Conservation (phyloP, 92 coral and sea anemone species). For the Heliopora coerulea region DNA sequence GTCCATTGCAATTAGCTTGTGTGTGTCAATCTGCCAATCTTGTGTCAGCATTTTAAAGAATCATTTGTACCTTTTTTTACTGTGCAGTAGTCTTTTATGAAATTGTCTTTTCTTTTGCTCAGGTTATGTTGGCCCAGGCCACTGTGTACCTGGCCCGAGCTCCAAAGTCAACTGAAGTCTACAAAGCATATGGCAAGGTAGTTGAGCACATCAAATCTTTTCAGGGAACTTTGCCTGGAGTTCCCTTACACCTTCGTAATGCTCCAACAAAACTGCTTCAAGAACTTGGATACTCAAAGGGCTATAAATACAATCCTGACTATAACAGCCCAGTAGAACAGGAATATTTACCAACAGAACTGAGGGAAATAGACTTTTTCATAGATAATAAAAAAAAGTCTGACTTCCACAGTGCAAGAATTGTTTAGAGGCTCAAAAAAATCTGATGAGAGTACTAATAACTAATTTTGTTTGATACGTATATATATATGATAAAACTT, state of each 20-base stretch:
- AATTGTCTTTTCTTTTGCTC: no score
- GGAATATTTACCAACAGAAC: slow-evolving; percentile 83
- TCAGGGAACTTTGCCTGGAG: slow-evolving; percentile 94
- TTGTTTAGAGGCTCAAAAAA: no score
- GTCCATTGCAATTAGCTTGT: no score
- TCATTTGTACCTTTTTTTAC: no score
- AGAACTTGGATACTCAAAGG: slow-evolving; percentile 82
- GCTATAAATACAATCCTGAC: slow-evolving; percentile 87
- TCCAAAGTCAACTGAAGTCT: slow-evolving; percentile 88
- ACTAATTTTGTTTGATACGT: no score
- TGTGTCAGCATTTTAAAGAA: no score
- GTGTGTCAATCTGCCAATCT: no score
- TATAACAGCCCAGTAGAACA: slow-evolving; percentile 84
- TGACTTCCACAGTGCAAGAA: no score
- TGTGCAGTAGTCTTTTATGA: no score
- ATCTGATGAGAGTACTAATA: no score
- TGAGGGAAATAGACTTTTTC: slow-evolving; percentile 72
- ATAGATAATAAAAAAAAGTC: no score
- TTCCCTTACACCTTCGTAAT: slow-evolving; percentile 90
- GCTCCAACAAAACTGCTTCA: slow-evolving; percentile 94
- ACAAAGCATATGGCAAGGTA: slow-evolving; percentile 83
- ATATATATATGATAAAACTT: no score
- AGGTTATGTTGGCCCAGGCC: slow-evolving; percentile 97
- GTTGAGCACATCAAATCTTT: slow-evolving; percentile 69
- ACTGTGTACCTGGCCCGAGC: slow-evolving; percentile 87